A percentile compares a stretch with the other conserved stretches of the same genome.
Evolutionary conservation across 1,140 invertebrate species (phyloP).

Genomic region (Anoplolepis gracilipes): DNA sequence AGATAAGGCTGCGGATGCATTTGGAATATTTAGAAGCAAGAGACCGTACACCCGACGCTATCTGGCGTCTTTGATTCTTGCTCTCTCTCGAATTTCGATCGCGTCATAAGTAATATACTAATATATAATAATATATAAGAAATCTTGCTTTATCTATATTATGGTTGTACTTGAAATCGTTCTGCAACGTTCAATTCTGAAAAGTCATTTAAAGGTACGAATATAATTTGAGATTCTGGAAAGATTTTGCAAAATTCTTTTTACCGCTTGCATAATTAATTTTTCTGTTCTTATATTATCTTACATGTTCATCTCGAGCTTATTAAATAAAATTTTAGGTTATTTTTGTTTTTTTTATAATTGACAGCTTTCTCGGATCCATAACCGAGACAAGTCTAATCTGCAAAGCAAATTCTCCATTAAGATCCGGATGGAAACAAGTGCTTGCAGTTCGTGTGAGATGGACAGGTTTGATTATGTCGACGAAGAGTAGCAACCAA

Average conservation of each 20-base stretch:
- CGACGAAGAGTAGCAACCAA: slow-evolving; percentile 27
- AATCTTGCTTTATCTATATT: neutral
- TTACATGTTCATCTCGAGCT: neutral
- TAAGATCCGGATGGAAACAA: slow-evolving; percentile 42
- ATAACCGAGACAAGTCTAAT: slow-evolving; percentile 7
- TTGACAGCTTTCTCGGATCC: neutral
- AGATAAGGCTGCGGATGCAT: slow-evolving; percentile 64
- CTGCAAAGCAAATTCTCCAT: slow-evolving; percentile 52
- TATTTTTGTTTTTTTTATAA: neutral
- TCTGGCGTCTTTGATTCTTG: neutral
- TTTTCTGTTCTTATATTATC: neutral
- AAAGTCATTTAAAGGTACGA: neutral
- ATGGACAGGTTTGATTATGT: slow-evolving; percentile 62
- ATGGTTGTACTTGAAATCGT: neutral
- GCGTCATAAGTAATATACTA: neutral
- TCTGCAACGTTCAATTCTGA: neutral
- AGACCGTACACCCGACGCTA: neutral
- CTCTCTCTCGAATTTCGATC: neutral
- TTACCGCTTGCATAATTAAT: neutral
- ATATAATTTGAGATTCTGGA: neutral
- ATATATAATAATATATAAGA: too few relatives aligned
- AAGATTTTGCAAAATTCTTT: neutral
- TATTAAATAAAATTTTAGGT: neutral
- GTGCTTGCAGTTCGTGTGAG: slow-evolving; percentile 41
- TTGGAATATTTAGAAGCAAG: slow-evolving; percentile 34